phyloP scores from a whole-genome alignment of 2,113 vertebrate genomes.

The Leptosomus discolor region DNA sequence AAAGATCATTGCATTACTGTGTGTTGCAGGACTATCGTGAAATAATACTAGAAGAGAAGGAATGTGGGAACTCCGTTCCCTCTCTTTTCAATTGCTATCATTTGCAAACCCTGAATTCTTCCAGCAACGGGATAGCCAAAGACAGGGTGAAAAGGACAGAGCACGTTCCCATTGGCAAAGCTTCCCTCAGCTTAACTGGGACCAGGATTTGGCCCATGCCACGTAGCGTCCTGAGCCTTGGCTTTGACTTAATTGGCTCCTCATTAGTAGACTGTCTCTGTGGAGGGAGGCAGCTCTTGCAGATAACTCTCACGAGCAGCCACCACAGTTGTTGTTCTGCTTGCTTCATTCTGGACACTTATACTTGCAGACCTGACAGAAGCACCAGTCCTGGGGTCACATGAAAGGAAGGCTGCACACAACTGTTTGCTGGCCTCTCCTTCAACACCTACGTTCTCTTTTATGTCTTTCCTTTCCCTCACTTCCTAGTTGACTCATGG shows the following conservation, averaged over 20 bases:
- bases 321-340: background rate
- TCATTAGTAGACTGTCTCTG: background rate
- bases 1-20: background rate
- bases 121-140: background rate
- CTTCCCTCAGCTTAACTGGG: background rate
- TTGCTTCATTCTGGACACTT: background rate
- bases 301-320: background rate
- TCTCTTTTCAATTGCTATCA: background rate
- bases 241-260: background rate
- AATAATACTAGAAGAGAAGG: slow-evolving; percentile 28
- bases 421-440: background rate
- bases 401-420: background rate
- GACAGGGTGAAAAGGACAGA: slow-evolving; percentile 19
- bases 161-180: background rate
- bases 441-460: background rate
- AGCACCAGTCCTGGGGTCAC: background rate
- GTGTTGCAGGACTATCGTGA: background rate
- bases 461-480: background rate
- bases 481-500: background rate
- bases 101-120: slow-evolving; percentile 10
- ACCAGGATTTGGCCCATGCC: background rate
- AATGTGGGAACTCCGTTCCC: slow-evolving; percentile 39
- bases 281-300: background rate
- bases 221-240: background rate
- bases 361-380: background rate